phyloP scores from a whole-genome alignment of 2,797 vertebrate genomes.

The Hippoglossus hippoglossus region DNA sequence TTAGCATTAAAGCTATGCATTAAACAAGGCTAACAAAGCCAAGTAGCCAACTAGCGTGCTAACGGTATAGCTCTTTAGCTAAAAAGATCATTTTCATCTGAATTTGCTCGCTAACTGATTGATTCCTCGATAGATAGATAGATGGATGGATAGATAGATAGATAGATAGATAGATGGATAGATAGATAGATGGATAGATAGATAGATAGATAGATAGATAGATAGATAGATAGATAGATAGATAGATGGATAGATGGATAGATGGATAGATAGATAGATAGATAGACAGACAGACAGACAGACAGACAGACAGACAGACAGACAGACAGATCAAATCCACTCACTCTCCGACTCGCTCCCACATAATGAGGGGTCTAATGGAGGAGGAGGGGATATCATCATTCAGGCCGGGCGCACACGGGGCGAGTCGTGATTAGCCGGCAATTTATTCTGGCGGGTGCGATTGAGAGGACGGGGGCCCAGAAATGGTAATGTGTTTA shows the following conservation, averaged over 20 bases:
- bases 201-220: too few relatives aligned
- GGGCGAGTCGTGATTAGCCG: constrained; percentile 81
- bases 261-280: not conserved
- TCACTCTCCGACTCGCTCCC: constrained; percentile 9
- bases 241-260: too few relatives aligned
- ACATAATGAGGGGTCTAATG: constrained; percentile 50
- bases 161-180: too few relatives aligned
- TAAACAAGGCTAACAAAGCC: too few relatives aligned
- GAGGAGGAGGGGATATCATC: constrained; percentile 74
- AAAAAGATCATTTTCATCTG: not conserved
- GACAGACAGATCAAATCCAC: constrained; percentile 20
- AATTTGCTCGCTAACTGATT: too few relatives aligned
- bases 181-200: too few relatives aligned
- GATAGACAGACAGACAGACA: not conserved
- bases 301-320: too few relatives aligned
- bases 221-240: too few relatives aligned
- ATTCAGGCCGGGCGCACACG: constrained; percentile 67
- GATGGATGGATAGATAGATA: too few relatives aligned
- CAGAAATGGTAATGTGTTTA: constrained; percentile 89
- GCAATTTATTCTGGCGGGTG: constrained; percentile 82
- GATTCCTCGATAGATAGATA: too few relatives aligned
- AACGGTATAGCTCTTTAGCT: not conserved
- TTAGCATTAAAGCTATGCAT: too few relatives aligned
- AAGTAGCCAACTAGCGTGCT: too few relatives aligned
- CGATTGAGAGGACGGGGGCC: constrained; percentile 76